Base-by-base conservation (phyloP, 2,113 vertebrate species). In the Coptodon rendalli region DNA sequence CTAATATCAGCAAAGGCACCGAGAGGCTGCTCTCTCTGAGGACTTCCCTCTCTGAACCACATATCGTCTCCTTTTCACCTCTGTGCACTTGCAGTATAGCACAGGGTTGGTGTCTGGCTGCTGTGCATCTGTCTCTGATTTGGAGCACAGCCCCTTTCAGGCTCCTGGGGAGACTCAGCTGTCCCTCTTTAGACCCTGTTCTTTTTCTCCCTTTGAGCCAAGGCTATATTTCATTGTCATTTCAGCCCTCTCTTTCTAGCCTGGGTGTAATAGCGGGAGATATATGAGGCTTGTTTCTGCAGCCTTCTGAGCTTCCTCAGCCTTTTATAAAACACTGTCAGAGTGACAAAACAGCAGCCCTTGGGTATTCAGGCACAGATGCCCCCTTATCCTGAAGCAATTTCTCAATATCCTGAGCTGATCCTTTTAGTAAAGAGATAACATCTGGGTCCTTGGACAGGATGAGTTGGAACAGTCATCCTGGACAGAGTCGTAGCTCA, bases 251-350 rank as follows among this genome's bases (percentile, higher is more conserved):
- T 95, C 90, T 91, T 91, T 86, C 84, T 94, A 91, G 92, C 89
- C 91, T 86, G 78, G 90, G 50, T 93, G 92, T 95, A 95, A 95
- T 96, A 94, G 95, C 82, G n/a, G 86, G 89, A 95, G 95, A 96
- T 93, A 94, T 95, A 95, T 94, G 87, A 88, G 80, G 66, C 84
- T 54, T 59, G 50, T 85, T 84, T 90, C 87, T 94, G 91, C 80
- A 87, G 89, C 89, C 93, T 95, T 95, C 91, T 89, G 89, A 95
- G 93, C 93, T 95, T 94, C 94, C 94, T 93, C 89, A 82, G 93
- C 91, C 90, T 93, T 94, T 95, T 94, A 95, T 94, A 95, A 95
- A 95, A 92, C 91, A 93, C 91, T 96, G 95, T 96, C 96, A 96
- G 89, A 91, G 93, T 96, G 95, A 96, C 94, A 96, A 94, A 96